Percentiles rank a stretch among this genome's conserved stretches.
Evolutionary conservation across 1,140 invertebrate species (phyloP).

Genomic region (Grapholita molesta): DNA sequence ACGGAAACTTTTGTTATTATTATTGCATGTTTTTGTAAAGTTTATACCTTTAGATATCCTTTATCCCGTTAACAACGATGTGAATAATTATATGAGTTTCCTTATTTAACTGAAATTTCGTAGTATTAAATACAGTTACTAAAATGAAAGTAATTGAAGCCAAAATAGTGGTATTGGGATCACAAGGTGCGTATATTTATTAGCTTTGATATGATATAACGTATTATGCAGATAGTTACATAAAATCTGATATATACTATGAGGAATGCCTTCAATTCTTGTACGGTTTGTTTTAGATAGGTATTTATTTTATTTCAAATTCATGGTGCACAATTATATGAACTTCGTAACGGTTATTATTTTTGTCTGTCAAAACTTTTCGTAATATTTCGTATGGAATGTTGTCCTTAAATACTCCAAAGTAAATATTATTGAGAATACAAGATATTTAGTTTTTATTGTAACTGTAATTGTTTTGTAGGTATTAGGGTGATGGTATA

Average conservation of each 20-base stretch:
- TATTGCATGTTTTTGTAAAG: background rate
- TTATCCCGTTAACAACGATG: constrained; percentile 19
- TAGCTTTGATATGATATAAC: constrained; percentile 24
- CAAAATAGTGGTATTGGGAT: constrained; percentile 89
- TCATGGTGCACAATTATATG: background rate
- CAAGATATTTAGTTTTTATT: too few relatives aligned
- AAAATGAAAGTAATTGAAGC: constrained; percentile 86
- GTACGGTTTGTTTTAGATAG: background rate
- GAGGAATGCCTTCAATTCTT: background rate
- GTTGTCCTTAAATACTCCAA: too few relatives aligned
- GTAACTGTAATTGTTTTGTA: too few relatives aligned
- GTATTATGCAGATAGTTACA: constrained; percentile 13
- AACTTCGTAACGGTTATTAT: background rate
- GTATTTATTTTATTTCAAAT: background rate
- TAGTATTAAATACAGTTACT: constrained; percentile 3
- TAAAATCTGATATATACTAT: constrained; percentile 18
- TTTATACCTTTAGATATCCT: constrained; percentile 1
- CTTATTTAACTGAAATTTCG: background rate
- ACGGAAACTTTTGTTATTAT: background rate
- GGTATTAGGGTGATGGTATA: too few relatives aligned
- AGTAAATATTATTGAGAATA: background rate
- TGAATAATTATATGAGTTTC: constrained; percentile 15
- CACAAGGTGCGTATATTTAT: constrained; percentile 82
- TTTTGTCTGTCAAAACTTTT: background rate
- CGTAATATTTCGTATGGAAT: background rate